Conservation (phyloP, 1,140 invertebrate species). For the Trypoxylus dichotomus region DNA sequence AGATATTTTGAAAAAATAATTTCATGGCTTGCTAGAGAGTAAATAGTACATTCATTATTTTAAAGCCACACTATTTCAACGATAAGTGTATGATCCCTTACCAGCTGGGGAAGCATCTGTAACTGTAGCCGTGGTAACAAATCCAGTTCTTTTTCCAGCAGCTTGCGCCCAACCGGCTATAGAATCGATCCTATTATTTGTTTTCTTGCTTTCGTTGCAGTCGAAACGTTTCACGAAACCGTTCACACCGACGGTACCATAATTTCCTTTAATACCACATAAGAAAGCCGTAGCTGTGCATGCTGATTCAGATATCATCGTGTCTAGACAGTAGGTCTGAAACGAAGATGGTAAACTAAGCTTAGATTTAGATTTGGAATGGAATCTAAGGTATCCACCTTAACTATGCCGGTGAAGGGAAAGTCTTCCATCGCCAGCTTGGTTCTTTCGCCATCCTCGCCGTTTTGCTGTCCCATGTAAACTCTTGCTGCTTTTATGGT, state of each 20-base stretch:
- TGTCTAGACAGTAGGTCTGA: slow-evolving; percentile 82
- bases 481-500: slow-evolving; percentile 71
- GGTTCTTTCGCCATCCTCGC: slow-evolving; percentile 64
- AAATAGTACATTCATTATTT: slow-evolving; percentile 69
- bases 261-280: slow-evolving; percentile 82
- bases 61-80: not conserved
- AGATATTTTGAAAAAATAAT: too few relatives aligned
- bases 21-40: too few relatives aligned
- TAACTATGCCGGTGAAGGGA: too few relatives aligned
- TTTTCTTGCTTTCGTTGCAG: slow-evolving; percentile 60
- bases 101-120: slow-evolving; percentile 74
- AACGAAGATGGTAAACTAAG: too few relatives aligned
- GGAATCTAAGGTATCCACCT: too few relatives aligned
- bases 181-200: slow-evolving; percentile 62
- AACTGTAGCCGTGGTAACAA: slow-evolving; percentile 78
- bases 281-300: slow-evolving; percentile 78
- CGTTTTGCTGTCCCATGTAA: slow-evolving; percentile 63
- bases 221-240: slow-evolving; percentile 62
- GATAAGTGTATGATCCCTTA: not conserved
- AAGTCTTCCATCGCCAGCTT: slow-evolving; percentile 71
- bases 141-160: slow-evolving; percentile 72
- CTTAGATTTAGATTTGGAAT: too few relatives aligned
- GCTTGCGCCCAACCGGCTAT: slow-evolving; percentile 74
- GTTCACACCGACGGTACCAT: slow-evolving; percentile 76
- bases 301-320: slow-evolving; percentile 73